Conservation (phyloP, 2,888 invertebrate genomes). For the Melanchra persicariae region DNA sequence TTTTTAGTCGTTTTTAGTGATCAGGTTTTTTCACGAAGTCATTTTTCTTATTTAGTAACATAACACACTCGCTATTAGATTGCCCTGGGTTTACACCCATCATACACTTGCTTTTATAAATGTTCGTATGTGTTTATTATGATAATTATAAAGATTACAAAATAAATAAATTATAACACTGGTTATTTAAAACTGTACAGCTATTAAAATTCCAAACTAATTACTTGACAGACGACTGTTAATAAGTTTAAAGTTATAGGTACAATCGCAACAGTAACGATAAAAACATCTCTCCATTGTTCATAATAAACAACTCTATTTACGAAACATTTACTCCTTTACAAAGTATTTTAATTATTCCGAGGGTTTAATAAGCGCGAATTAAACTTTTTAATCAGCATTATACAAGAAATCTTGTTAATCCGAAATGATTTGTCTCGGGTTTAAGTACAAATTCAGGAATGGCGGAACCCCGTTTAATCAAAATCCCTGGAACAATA, state of each 20-base stretch:
- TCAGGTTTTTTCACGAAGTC: no score
- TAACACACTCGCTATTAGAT: no score
- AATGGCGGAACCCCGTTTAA: conserved; percentile 78
- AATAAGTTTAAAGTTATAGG: conserved; percentile 28
- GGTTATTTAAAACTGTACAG: no score
- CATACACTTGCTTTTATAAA: no score
- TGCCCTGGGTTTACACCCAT: no score
- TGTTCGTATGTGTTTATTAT: no score
- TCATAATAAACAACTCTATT: conserved; percentile 64
- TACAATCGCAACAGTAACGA: conserved; percentile 51
- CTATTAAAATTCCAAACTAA: background rate
- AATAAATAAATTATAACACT: background rate
- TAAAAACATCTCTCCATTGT: conserved; percentile 42
- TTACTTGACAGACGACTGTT: conserved; percentile 12
- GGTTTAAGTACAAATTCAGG: conserved; percentile 75
- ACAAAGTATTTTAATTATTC: conserved; percentile 67
- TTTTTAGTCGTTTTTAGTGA: no score
- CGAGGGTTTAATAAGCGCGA: conserved; percentile 68
- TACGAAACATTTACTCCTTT: conserved; percentile 57
- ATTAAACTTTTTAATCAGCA: conserved; percentile 73
- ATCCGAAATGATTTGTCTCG: conserved; percentile 78
- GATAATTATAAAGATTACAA: background rate
- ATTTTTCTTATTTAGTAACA: no score
- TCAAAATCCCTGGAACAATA: conserved; percentile 84
- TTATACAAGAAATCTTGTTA: conserved; percentile 76